These are phyloP conservation scores for Gouania willdenowi DNA, from an alignment of 2,797 vertebrate species.

Conservation along the genomic window DNA sequence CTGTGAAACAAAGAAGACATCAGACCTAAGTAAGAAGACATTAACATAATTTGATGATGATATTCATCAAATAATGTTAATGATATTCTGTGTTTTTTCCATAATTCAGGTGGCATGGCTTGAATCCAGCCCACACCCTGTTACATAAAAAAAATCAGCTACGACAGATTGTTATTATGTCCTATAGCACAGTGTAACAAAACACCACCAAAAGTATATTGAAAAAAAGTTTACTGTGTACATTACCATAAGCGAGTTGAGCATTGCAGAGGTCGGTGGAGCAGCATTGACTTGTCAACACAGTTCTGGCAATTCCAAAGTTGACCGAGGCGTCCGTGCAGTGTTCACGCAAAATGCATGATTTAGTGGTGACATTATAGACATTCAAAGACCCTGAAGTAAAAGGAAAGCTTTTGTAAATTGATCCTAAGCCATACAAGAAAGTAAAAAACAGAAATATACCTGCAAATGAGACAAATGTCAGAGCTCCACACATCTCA, in stretches of 20 bases:
- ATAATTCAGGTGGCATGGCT: too few relatives aligned
- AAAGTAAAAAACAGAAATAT: background rate
- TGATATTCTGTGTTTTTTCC: background rate
- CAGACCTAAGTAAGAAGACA: background rate
- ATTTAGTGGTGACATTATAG: rapidly evolving
- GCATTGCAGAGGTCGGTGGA: slow-evolving; percentile 36
- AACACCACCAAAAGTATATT: too few relatives aligned
- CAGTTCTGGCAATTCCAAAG: background rate
- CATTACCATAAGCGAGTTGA: slow-evolving; percentile 26
- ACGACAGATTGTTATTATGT: too few relatives aligned
- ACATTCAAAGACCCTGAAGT: background rate
- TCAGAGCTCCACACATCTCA: background rate
- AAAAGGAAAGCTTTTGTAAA: background rate
- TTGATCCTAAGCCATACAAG: background rate
- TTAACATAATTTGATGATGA: background rate
- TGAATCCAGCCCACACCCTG: too few relatives aligned
- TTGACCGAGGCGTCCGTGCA: slow-evolving; percentile 35
- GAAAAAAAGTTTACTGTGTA: background rate
- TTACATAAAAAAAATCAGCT: too few relatives aligned
- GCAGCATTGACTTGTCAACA: slow-evolving; percentile 35
- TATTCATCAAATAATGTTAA: background rate
- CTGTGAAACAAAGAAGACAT: slow-evolving; percentile 12
- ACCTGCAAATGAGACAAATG: background rate
- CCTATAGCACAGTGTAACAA: too few relatives aligned
- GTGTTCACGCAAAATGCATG: background rate